Percentiles rank a stretch among this genome's conserved stretches.
Evolutionary conservation across 2,797 vertebrate species (phyloP).

Genomic region (Tapirus indicus): DNA sequence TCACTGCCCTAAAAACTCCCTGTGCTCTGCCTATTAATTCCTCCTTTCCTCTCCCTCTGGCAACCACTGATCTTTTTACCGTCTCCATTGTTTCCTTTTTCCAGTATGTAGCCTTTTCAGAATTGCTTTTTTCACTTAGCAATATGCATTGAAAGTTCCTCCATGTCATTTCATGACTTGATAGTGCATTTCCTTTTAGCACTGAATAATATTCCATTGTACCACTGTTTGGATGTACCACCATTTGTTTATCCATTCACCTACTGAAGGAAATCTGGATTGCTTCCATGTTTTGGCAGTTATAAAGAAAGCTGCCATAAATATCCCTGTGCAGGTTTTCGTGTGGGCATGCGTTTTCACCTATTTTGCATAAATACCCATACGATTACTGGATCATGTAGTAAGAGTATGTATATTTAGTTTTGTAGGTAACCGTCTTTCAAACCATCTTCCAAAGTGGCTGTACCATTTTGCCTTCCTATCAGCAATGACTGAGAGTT

Average conservation of each 20-base stretch:
- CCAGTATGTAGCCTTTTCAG: background rate
- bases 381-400: background rate
- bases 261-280: background rate
- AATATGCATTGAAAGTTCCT: background rate
- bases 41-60: background rate
- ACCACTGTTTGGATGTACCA: background rate
- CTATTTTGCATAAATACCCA: background rate
- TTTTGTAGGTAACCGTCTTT: background rate
- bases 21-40: background rate
- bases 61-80: background rate
- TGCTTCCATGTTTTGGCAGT: background rate
- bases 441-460: background rate
- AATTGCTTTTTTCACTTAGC: background rate
- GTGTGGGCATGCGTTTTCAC: background rate
- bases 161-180: background rate
- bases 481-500: background rate
- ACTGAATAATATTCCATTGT: background rate
- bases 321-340: background rate
- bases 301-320: background rate
- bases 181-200: slow-evolving; percentile 3
- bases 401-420: background rate
- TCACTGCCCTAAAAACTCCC: background rate
- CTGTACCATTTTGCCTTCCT: background rate
- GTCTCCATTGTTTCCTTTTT: background rate
- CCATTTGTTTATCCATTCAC: background rate